Evolutionary conservation across 2,113 vertebrate species (phyloP).

Genomic region (human (Homo sapiens)): GRCh38 chr11:61564501-61565000

Average conservation of each 20-base stretch:
- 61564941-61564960: background rate
- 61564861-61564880: background rate
- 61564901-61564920: background rate
- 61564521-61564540: background rate
- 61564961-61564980: background rate
- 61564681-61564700: background rate
- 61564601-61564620: background rate
- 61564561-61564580: background rate
- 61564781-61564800: background rate
- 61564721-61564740: background rate
- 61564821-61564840: background rate
- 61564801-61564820: background rate
- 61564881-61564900: background rate
- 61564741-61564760: background rate
- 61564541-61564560: background rate
- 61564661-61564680: background rate
- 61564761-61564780: background rate
- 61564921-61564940: background rate
- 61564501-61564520: constrained; percentile 10
- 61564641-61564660: background rate
- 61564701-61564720: background rate
- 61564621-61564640: background rate
- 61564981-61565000: background rate
- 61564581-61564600: background rate
- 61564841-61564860: background rate